Base-by-base conservation (phyloP, 2,797 vertebrate genomes). In the Sebastes dallii region DNA sequence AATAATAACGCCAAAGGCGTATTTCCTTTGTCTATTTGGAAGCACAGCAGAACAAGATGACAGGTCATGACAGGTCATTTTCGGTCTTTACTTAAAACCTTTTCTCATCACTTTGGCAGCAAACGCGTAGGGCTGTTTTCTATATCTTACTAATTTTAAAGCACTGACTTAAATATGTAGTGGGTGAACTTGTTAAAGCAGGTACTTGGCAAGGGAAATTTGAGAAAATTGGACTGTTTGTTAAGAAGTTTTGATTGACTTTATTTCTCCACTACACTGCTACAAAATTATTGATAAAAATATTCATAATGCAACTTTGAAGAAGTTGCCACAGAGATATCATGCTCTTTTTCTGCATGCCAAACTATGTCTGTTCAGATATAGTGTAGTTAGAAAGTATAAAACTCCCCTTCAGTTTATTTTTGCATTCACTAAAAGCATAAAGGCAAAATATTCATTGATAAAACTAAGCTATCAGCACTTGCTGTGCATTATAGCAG, bases 111-210 rank as follows among this genome's bases (percentile, higher is more conserved):
- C 30, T 14, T 64, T 25, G 20, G 58, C 64, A 66, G 78, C 55
- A 67, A 55, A 70, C 13, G 13, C 81, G 42, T 56, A 56, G n/a
- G 68, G 29, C 39, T 60, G 39, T 69, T 75, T 25, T 59, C 50
- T 80, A 30, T n/a, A 54, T 79, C 56, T 75, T 72, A 20, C 39
- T 70, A 3, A 75, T 65, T 64, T 66, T 61, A 61, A 56, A 50
- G 34, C 59, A 22, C 32, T 25, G 18, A 67, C 36, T 65, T 54
- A 32, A 25, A 59, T 66, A 68, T 60, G 24, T 7, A 36, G 42
- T 62, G 24, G 12, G 32, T 30, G 5, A 70, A 29, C 34, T 34
- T 71, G 24, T 68, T 60, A 66, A 73, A 60, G 36, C 29, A 59
- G 55, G 5, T 27, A 30, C 52, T 52, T 70, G 54, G 29, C 9